phyloP scores from a whole-genome alignment of 1,140 invertebrate genomes.

The Sweltsa coloradensis region DNA sequence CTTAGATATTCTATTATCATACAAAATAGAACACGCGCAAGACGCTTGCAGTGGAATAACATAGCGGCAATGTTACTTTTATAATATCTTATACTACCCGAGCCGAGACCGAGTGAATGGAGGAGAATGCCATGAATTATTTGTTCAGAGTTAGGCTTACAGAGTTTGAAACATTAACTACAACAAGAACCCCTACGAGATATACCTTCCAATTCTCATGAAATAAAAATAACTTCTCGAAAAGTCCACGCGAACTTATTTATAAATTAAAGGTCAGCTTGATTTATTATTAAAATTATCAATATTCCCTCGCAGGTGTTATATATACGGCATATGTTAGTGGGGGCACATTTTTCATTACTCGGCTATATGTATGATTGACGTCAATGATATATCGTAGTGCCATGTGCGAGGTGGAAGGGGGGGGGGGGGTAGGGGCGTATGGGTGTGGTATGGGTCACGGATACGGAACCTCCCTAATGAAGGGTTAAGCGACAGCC shows the following conservation, averaged over 20 bases:
- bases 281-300: constrained; percentile 10
- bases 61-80: constrained; percentile 11
- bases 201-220: constrained; percentile 13
- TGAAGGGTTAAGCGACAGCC: no score
- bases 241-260: constrained; percentile 14
- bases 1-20: constrained; percentile 15
- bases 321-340: no score
- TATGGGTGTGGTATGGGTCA: no score
- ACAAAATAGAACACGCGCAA: constrained; percentile 11
- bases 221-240: constrained; percentile 13
- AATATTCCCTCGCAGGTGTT: constrained; percentile 5
- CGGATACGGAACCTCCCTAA: no score
- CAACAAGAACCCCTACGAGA: constrained; percentile 10
- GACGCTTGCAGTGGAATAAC: no score
- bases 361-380: no score
- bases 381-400: no score
- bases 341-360: no score
- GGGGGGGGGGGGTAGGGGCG: no score
- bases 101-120: constrained; percentile 10
- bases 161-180: constrained; percentile 12
- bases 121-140: constrained; percentile 11
- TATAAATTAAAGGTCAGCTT: constrained; percentile 15
- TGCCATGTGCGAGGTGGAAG: no score
- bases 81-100: constrained; percentile 15
- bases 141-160: constrained; percentile 5